Percentiles rank a stretch among this genome's conserved stretches.
phyloP scores from a whole-genome alignment of 2,113 vertebrate species.

The Crotalus tigris region DNA sequence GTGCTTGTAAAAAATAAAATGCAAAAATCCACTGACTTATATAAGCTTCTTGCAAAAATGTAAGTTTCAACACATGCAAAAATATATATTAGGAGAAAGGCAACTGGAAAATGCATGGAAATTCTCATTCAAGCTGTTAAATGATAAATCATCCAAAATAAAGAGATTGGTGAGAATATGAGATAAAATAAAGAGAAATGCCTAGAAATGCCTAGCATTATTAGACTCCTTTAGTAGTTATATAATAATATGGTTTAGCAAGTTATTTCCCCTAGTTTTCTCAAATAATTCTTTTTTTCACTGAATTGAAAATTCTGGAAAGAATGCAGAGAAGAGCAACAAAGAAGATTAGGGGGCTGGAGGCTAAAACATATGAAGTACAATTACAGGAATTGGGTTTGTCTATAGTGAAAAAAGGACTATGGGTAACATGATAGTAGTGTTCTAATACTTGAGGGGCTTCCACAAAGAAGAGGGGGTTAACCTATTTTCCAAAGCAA shows the following conservation, averaged over 20 bases:
- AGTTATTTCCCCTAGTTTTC: neutral
- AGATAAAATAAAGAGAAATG: neutral
- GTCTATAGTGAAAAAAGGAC: neutral
- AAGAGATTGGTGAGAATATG: neutral
- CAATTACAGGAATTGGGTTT: neutral
- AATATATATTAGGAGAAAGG: neutral
- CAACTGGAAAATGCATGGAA: neutral
- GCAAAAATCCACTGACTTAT: neutral
- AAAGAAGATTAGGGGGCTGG: neutral
- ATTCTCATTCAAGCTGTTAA: neutral
- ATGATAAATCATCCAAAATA: neutral
- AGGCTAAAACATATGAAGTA: neutral
- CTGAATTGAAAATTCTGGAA: neutral
- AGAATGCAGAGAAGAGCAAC: neutral
- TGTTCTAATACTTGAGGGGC: neutral
- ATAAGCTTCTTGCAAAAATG: neutral
- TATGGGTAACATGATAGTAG: neutral
- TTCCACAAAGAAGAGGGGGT: neutral
- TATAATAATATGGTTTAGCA: neutral
- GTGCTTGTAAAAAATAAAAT: neutral
- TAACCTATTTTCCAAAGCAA: neutral
- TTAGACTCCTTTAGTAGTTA: neutral
- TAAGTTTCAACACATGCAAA: neutral
- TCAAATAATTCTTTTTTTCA: neutral
- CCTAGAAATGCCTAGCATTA: neutral